These are phyloP conservation scores for Spinus olivaceus DNA, from an alignment of 2,797 vertebrate genomes.

Conservation along the genomic window DNA sequence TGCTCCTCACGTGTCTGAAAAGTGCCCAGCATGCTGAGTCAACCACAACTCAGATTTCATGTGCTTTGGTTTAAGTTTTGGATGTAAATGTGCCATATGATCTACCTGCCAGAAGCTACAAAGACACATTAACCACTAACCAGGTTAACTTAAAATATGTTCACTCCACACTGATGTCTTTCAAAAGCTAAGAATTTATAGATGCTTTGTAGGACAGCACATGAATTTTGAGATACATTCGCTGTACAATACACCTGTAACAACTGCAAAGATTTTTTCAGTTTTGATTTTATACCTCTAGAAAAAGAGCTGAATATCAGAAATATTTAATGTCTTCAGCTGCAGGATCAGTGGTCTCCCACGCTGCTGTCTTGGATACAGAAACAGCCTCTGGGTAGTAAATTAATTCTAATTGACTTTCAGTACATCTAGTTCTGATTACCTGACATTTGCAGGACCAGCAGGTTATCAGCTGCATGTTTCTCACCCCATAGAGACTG, in stretches of 20 bases:
- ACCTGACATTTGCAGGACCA: not conserved
- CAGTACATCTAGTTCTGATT: not conserved
- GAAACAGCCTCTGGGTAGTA: not conserved
- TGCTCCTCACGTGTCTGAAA: not conserved
- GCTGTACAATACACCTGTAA: not conserved
- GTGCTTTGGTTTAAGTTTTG: not conserved
- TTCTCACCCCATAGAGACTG: not conserved
- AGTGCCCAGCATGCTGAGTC: not conserved
- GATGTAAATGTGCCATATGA: not conserved
- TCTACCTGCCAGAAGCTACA: not conserved
- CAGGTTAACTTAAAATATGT: not conserved
- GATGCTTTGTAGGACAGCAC: not conserved
- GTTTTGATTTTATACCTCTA: not conserved
- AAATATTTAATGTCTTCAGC: not conserved
- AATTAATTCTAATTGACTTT: not conserved
- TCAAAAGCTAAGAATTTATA: not conserved
- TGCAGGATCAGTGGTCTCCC: not conserved
- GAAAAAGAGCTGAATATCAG: not conserved
- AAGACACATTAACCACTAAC: not conserved
- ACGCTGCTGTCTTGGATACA: not conserved
- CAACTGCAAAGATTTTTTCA: not conserved
- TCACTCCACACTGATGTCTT: not conserved
- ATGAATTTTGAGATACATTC: not conserved
- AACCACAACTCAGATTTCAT: not conserved
- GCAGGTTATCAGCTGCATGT: not conserved